A percentile compares a stretch with the other conserved stretches of the same genome.
phyloP scores from a whole-genome alignment of 2,888 invertebrate species.

The Chouioia cunea region DNA sequence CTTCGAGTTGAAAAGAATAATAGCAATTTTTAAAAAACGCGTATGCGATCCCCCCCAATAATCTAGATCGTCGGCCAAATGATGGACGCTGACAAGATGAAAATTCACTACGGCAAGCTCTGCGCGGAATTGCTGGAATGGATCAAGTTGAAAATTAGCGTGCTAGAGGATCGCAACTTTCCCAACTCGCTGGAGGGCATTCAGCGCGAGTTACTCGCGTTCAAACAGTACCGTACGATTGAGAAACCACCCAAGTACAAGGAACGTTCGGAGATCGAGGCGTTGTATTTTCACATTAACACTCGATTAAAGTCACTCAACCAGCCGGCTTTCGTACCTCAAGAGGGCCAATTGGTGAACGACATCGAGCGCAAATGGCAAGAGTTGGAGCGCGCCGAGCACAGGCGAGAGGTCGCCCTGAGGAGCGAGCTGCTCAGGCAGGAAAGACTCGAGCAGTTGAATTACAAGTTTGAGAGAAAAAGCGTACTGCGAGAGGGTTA shows the following conservation, averaged over 20 bases:
- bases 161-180: constrained; percentile 87
- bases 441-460: constrained; percentile 93
- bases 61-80: constrained; percentile 94
- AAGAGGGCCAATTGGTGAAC: constrained; percentile 91
- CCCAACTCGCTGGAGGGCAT: constrained; percentile 97
- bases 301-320: constrained; percentile 95
- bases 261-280: constrained; percentile 97
- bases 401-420: constrained; percentile 91
- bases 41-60: neutral
- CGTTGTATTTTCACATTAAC: constrained; percentile 95
- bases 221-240: constrained; percentile 95
- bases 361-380: constrained; percentile 98
- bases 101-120: constrained; percentile 87
- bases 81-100: constrained; percentile 94
- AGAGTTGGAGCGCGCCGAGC: constrained; percentile 91
- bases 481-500: constrained; percentile 94
- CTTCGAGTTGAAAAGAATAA: too few species aligned
- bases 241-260: constrained; percentile 99
- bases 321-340: constrained; percentile 86
- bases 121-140: constrained; percentile 90
- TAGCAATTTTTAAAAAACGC: too few species aligned
- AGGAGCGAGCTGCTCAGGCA: constrained; percentile 91
- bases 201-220: constrained; percentile 87
- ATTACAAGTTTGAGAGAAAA: constrained; percentile 96
- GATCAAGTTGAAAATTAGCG: constrained; percentile 88